Percentiles rank a stretch among this genome's conserved stretches.
Evolutionary conservation across 2,888 invertebrate genomes (phyloP).

Genomic region (Ophraella communa): DNA sequence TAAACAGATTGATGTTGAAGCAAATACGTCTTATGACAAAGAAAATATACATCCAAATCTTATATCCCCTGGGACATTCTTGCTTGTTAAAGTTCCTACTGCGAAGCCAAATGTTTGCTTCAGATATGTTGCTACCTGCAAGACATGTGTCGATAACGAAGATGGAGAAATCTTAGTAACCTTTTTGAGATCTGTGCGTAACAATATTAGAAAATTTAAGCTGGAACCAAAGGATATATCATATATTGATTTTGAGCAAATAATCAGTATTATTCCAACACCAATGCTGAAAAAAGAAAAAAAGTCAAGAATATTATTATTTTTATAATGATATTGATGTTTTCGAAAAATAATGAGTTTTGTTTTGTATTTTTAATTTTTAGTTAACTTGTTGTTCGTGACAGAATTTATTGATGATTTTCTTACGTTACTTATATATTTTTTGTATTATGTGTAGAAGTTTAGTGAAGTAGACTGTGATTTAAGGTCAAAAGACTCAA

Average conservation of each 20-base stretch:
- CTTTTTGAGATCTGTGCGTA: slow-evolving; percentile 1
- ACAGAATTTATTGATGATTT: no score
- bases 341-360: no score
- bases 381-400: no score
- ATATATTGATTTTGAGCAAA: slow-evolving; percentile 9
- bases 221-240: slow-evolving; percentile 8
- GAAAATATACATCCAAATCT: slow-evolving; percentile 21
- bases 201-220: not conserved
- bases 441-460: no score
- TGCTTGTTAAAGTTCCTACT: not conserved
- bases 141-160: slow-evolving; percentile 9
- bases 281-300: no score
- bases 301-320: no score
- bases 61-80: slow-evolving; percentile 9
- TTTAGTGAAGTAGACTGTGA: no score
- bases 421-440: no score
- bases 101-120: not conserved
- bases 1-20: not conserved
- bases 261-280: slow-evolving; percentile 6
- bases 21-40: slow-evolving; percentile 8
- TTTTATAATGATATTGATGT: no score
- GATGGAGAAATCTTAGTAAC: slow-evolving; percentile 9
- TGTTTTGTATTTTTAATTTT: no score
- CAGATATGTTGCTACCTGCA: slow-evolving; percentile 7
- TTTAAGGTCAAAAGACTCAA: no score